phyloP scores from a whole-genome alignment of 2,797 vertebrate genomes.

The Clarias platycephalus region DNA sequence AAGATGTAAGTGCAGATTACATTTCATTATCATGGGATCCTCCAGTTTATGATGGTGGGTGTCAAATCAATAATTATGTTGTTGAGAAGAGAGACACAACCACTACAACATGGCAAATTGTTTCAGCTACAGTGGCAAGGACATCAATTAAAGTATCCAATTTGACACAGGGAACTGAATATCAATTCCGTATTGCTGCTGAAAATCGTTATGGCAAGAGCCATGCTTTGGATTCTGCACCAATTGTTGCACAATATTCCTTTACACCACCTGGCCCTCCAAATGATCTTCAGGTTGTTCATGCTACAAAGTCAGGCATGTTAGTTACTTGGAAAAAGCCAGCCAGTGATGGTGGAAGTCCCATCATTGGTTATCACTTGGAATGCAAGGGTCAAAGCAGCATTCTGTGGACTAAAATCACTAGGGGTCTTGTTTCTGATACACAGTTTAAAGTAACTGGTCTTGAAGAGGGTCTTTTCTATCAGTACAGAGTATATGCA shows the following conservation, averaged over 20 bases:
- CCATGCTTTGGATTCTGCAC: slow-evolving; percentile 87
- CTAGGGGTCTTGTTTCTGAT: slow-evolving; percentile 88
- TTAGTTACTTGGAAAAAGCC: slow-evolving; percentile 92
- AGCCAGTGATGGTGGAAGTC: slow-evolving; percentile 91
- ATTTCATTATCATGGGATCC: slow-evolving; percentile 92
- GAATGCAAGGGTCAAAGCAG: slow-evolving; percentile 98
- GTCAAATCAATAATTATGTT: slow-evolving; percentile 95
- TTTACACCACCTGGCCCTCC: slow-evolving; percentile 96
- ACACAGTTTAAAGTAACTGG: slow-evolving; percentile 88
- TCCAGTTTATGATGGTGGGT: slow-evolving; percentile 90
- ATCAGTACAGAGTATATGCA: slow-evolving; percentile 96
- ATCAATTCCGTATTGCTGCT: slow-evolving; percentile 96
- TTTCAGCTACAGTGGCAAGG: slow-evolving; percentile 97
- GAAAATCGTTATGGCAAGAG: slow-evolving; percentile 98
- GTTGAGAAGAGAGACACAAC: slow-evolving; percentile 98
- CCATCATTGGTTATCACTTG: slow-evolving; percentile 90
- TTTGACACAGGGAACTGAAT: slow-evolving; percentile 94
- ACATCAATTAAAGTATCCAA: slow-evolving; percentile 91
- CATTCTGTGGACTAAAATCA: slow-evolving; percentile 92
- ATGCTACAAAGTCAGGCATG: slow-evolving; percentile 90
- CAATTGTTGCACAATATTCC: slow-evolving; percentile 92
- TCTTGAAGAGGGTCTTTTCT: slow-evolving; percentile 96
- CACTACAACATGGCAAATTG: slow-evolving; percentile 89
- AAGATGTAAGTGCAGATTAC: slow-evolving; percentile 94
- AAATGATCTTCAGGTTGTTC: slow-evolving; percentile 70